These are phyloP conservation scores for Wasmannia auropunctata DNA, from an alignment of 1,140 invertebrate genomes.

Conservation along the genomic window DNA sequence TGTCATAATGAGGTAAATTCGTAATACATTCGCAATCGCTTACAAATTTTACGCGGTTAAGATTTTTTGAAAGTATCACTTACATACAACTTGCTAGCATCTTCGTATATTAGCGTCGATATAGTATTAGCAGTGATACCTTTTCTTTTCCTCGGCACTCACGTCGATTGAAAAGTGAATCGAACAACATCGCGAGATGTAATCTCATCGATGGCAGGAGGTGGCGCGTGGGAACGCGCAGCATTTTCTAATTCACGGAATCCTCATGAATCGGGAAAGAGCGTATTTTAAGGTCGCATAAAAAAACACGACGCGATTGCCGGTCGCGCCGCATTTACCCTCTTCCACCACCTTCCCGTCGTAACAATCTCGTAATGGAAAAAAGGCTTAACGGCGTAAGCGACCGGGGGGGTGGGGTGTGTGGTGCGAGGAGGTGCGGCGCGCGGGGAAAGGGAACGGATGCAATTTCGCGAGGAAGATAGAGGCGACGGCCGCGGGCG, in stretches of 20 bases:
- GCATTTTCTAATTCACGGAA: constrained; percentile 16
- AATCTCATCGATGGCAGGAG: constrained; percentile 21
- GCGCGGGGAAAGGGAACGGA: constrained; percentile 37
- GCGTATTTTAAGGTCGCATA: constrained; percentile 29
- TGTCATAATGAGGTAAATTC: background rate
- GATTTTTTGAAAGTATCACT: no score
- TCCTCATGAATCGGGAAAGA: constrained; percentile 29
- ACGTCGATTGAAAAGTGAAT: constrained; percentile 52
- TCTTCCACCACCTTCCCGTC: background rate
- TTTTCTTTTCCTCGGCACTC: constrained; percentile 49
- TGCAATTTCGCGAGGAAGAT: constrained; percentile 61
- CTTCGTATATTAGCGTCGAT: background rate
- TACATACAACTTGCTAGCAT: background rate
- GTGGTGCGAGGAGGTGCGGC: background rate
- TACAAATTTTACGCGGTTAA: background rate
- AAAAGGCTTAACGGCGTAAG: constrained; percentile 54
- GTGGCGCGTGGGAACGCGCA: background rate
- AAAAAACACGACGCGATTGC: constrained; percentile 50
- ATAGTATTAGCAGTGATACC: background rate
- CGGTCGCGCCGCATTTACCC: constrained; percentile 7
- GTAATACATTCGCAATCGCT: background rate
- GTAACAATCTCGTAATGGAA: constrained; percentile 62
- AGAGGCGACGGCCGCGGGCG: constrained; percentile 41
- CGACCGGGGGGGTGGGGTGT: constrained; percentile 37
- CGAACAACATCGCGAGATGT: constrained; percentile 34